Evolutionary conservation across 1,140 invertebrate species (phyloP).

Genomic region (Magallana ariakensis): DNA sequence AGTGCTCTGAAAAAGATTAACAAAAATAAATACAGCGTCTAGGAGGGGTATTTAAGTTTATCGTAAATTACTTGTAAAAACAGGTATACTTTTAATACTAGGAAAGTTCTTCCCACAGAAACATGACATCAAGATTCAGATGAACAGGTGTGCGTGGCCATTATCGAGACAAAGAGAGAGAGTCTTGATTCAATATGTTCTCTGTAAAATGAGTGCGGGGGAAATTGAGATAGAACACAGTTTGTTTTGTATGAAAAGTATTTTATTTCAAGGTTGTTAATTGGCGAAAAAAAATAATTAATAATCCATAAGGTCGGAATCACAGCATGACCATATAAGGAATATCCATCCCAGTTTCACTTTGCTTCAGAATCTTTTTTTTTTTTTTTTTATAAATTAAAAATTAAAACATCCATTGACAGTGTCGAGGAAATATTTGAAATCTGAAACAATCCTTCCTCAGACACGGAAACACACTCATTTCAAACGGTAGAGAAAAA

Average conservation of each 20-base stretch:
- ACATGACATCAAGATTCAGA: constrained; percentile 37
- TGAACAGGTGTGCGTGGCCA: constrained; percentile 15
- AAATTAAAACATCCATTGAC: not conserved
- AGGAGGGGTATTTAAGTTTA: constrained; percentile 62
- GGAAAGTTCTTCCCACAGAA: constrained; percentile 45
- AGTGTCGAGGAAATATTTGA: no score
- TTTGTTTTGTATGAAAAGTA: constrained; percentile 33
- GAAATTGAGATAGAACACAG: constrained; percentile 21
- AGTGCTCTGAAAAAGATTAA: constrained; percentile 66
- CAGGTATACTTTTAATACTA: constrained; percentile 52
- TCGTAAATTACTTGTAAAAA: constrained; percentile 57
- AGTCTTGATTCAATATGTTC: constrained; percentile 37
- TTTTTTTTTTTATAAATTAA: not conserved
- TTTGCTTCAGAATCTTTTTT: not conserved
- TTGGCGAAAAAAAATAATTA: not conserved
- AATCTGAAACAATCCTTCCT: no score
- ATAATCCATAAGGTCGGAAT: not conserved
- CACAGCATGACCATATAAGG: not conserved
- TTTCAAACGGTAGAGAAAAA: not conserved
- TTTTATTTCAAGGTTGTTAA: constrained; percentile 32
- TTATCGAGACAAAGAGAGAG: constrained; percentile 24
- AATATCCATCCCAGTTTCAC: not conserved
- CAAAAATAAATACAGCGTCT: constrained; percentile 65
- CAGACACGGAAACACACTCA: not conserved
- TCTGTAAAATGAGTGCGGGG: constrained; percentile 21